Percentiles rank a stretch among this genome's conserved stretches.
Evolutionary conservation across 2,888 invertebrate genomes (phyloP).

Genomic region (Bombylius major): DNA sequence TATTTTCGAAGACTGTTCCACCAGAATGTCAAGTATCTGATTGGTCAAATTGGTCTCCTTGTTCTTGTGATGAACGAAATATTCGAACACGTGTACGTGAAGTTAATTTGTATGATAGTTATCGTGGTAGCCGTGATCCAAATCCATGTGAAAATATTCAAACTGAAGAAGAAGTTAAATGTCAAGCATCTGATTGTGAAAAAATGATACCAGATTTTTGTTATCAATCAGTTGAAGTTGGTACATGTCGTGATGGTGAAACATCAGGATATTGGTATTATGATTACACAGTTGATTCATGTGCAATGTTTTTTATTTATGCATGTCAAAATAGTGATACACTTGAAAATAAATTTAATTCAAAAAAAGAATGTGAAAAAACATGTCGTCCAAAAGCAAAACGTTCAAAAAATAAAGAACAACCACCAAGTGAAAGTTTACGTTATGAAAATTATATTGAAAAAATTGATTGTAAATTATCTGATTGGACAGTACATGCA

Average conservation of each 20-base stretch:
- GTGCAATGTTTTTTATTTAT: constrained; percentile 69
- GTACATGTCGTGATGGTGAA: constrained; percentile 65
- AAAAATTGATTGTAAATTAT: constrained; percentile 38
- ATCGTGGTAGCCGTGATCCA: constrained; percentile 1
- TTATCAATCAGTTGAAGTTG: constrained; percentile 40
- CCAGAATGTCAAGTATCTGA: constrained; percentile 48
- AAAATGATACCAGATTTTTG: constrained; percentile 26
- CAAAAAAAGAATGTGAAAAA: constrained; percentile 53
- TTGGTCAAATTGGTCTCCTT: constrained; percentile 76
- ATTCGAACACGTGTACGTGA: constrained; percentile 46
- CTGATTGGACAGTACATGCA: constrained; percentile 39
- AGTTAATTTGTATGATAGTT: not conserved
- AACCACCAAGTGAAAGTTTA: constrained; percentile 14
- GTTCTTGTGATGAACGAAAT: constrained; percentile 65
- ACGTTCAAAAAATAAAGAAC: constrained; percentile 15
- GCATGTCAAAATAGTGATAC: constrained; percentile 60
- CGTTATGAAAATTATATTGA: constrained; percentile 1
- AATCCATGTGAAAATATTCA: constrained; percentile 31
- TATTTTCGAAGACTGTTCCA: not conserved
- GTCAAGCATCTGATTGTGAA: constrained; percentile 25
- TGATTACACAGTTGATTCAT: constrained; percentile 53
- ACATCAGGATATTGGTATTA: constrained; percentile 74
- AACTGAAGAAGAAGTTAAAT: constrained; percentile 27
- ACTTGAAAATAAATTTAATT: constrained; percentile 76
- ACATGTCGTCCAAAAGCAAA: constrained; percentile 38